Evolutionary conservation across 2,797 vertebrate genomes (phyloP), one percentile per base, ranked within the genome.

Genomic region (Dipus sagitta): DNA sequence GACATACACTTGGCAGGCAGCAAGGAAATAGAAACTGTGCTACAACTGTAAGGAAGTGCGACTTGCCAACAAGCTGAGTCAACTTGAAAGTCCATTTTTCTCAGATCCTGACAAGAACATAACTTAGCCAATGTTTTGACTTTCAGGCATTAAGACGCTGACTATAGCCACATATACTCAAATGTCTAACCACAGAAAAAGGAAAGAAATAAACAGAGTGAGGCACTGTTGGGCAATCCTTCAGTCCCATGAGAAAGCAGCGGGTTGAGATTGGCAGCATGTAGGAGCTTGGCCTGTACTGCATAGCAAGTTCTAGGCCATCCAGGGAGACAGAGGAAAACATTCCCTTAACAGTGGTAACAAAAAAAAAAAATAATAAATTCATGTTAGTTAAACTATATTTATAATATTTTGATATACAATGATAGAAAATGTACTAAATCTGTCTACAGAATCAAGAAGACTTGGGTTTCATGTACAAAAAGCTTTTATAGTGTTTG

Each of bases 351-450:
- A 58, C 13, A 58, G 13, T 58, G 13, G 47, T 58, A 58, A 14
- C 3, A 17, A 58, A 3, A 58, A 84, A 60, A 20, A 76, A 90
- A 14, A 86, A 62, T 4, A 42, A 26, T 80, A 9, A 4, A 67
- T 28, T 11, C 8, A 28, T 28, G 28, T 26, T 62, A 67, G 28
- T 6, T 23, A 34, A 12, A 58, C 1, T 54, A 24, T 18, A 0
- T 78, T 91, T n/a, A 79, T 23, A 28, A 42, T 26, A 64, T 24
- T 42, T 28, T 88, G 6, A 74, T 52, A 60, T 74, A 8, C 24
- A 93, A 5, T 13, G 70, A 47, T 47, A 89, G n/a, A 80, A 93
- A 91, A 77, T 52, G 26, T 76, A 86, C 58, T 80, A 54, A 15
- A 54, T 42, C 68, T 70, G n/a, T 81, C 9, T 74, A 87, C 30